Evolutionary conservation across 2,888 invertebrate genomes (phyloP).

Genomic region (Congeria kusceri): DNA sequence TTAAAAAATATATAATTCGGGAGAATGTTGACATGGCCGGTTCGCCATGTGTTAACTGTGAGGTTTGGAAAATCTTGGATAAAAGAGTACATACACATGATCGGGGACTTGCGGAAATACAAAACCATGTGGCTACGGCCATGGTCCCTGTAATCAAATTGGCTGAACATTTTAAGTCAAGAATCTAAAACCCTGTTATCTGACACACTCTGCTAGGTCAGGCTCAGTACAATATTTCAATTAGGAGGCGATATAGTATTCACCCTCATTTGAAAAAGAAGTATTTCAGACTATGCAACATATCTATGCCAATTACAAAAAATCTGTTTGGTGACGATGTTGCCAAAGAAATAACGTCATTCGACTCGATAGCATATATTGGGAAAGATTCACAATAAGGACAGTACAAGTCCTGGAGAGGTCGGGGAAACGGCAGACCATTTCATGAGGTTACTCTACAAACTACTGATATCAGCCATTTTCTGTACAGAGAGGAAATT

Average conservation of each 20-base stretch:
- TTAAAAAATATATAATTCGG: constrained; percentile 16
- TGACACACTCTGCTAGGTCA: constrained; percentile 27
- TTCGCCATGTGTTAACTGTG: constrained; percentile 23
- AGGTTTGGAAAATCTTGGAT: constrained; percentile 30
- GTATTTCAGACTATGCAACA: constrained; percentile 19
- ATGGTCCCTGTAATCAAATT: constrained; percentile 26
- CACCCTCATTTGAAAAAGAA: constrained; percentile 13
- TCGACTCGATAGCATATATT: constrained; percentile 9
- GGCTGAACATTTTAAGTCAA: constrained; percentile 6
- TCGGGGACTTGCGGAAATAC: constrained; percentile 13
- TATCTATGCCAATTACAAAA: constrained; percentile 13
- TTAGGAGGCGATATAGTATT: constrained; percentile 17
- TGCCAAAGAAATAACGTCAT: constrained; percentile 11
- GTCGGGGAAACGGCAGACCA: no score
- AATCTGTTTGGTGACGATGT: constrained; percentile 15
- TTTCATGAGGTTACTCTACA: no score
- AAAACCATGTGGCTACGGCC: constrained; percentile 11
- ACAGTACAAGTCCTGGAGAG: no score
- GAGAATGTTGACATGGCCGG: constrained; percentile 25
- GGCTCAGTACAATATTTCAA: constrained; percentile 21
- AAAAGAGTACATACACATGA: constrained; percentile 19
- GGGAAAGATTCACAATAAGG: no score
- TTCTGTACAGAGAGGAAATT: no score
- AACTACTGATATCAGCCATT: no score
- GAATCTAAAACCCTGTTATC: constrained; percentile 9